Evolutionary conservation across 1,140 invertebrate genomes (phyloP).

Genomic region (Dreissena polymorpha): DNA sequence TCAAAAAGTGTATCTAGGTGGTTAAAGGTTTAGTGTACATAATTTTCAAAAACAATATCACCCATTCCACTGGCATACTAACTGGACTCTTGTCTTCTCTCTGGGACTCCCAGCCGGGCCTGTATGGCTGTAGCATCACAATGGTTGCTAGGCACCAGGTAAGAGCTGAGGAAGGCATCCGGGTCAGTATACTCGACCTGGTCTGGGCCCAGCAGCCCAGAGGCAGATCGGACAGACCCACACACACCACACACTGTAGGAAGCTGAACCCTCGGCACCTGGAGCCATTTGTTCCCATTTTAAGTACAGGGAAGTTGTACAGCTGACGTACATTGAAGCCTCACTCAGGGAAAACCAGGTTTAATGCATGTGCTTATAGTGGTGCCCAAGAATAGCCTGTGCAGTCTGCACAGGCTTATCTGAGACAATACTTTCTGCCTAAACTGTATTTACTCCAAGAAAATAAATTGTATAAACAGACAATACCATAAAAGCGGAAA

Average conservation of each 20-base stretch:
- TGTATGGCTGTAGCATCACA: conserved; percentile 23
- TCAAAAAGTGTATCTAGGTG: no score
- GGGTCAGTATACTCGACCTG: conserved; percentile 10
- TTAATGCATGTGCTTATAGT: no score
- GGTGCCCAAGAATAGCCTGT: no score
- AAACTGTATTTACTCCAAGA: no score
- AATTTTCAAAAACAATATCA: not conserved
- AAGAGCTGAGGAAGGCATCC: conserved; percentile 6
- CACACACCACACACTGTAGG: conserved; percentile 42
- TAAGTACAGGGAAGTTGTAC: no score
- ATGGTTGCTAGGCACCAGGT: conserved; percentile 16
- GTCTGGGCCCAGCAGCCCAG: conserved; percentile 10
- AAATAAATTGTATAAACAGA: no score
- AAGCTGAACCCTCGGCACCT: conserved; percentile 19
- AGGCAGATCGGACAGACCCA: not conserved
- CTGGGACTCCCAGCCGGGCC: conserved; percentile 9
- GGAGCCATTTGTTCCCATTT: not conserved
- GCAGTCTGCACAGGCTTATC: no score
- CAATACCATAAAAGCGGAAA: no score
- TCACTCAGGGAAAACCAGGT: no score
- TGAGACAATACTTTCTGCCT: no score
- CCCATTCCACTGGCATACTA: not conserved
- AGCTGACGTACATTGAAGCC: no score
- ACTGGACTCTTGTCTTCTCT: conserved; percentile 29
- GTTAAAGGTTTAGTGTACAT: no score